Conservation (phyloP, 92 coral and sea anemone species). For the Zoanthus gigantus region DNA sequence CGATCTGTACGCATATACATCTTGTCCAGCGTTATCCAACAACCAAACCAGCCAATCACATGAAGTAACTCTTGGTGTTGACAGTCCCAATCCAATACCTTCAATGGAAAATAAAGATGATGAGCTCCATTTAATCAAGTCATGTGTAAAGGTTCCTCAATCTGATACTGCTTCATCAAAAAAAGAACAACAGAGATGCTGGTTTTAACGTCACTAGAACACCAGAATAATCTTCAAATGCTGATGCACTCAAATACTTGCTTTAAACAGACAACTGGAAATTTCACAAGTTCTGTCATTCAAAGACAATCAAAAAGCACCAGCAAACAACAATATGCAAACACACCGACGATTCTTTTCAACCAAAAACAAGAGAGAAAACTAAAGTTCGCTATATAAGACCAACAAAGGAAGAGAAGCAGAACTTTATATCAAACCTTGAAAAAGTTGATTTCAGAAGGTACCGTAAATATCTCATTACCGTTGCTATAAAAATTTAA, state of each 20-base stretch:
- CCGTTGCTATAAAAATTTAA: background rate
- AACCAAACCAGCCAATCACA: slow-evolving; percentile 8
- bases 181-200: background rate
- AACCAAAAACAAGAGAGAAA: slow-evolving; percentile 42
- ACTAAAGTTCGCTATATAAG: background rate
- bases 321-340: slow-evolving; percentile 53
- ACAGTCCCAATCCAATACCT: slow-evolving; percentile 3
- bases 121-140: slow-evolving; percentile 2
- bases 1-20: slow-evolving; percentile 68
- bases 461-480: background rate
- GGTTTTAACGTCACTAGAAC: background rate
- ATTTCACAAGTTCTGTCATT: background rate
- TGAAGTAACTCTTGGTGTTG: background rate
- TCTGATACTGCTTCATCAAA: slow-evolving; percentile 7
- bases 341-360: slow-evolving; percentile 38
- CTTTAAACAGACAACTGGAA: background rate
- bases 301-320: slow-evolving; percentile 7
- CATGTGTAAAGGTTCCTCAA: slow-evolving; percentile 8
- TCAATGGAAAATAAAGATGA: slow-evolving; percentile 5
- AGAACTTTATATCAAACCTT: background rate
- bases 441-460: slow-evolving; percentile 1
- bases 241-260: slow-evolving; percentile 2
- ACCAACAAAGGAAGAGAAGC: background rate
- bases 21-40: slow-evolving; percentile 39
- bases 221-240: slow-evolving; percentile 9